A percentile compares a stretch with the other conserved stretches of the same genome.
Evolutionary conservation across 2,113 vertebrate genomes (phyloP).

Genomic region (Poicephalus gulielmi): DNA sequence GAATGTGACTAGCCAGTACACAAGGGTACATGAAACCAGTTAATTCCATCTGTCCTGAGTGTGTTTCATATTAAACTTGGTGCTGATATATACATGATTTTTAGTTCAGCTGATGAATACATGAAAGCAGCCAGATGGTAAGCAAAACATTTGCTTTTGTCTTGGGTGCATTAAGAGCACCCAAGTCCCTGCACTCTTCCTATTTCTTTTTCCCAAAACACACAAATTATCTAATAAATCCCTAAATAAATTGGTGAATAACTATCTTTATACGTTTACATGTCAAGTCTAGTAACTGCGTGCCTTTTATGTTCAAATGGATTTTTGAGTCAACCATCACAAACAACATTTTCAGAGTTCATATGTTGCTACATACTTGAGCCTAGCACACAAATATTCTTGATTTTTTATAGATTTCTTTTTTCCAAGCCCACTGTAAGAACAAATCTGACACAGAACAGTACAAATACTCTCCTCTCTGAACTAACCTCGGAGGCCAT

Average conservation of each 20-base stretch:
- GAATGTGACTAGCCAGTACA: not conserved
- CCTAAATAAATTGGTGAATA: not conserved
- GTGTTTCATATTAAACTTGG: not conserved
- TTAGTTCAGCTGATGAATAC: not conserved
- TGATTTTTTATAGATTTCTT: not conserved
- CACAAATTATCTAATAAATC: not conserved
- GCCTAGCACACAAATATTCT: not conserved
- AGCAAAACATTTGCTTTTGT: not conserved
- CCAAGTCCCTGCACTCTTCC: not conserved
- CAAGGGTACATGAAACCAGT: not conserved
- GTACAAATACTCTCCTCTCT: fast-evolving
- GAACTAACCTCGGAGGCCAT: not conserved
- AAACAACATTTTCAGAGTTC: not conserved
- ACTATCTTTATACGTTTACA: not conserved
- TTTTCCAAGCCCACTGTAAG: not conserved
- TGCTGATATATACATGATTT: not conserved
- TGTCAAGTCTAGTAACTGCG: not conserved
- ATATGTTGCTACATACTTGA: not conserved
- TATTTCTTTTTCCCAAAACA: not conserved
- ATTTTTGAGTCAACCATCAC: not conserved
- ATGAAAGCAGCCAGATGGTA: not conserved
- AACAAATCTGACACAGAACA: fast-evolving
- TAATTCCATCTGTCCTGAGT: not conserved
- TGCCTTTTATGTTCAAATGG: not conserved
- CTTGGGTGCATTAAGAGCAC: not conserved